A percentile compares a stretch with the other conserved stretches of the same genome.
phyloP scores from a whole-genome alignment of 2,797 vertebrate species.

The Nasua narica region DNA sequence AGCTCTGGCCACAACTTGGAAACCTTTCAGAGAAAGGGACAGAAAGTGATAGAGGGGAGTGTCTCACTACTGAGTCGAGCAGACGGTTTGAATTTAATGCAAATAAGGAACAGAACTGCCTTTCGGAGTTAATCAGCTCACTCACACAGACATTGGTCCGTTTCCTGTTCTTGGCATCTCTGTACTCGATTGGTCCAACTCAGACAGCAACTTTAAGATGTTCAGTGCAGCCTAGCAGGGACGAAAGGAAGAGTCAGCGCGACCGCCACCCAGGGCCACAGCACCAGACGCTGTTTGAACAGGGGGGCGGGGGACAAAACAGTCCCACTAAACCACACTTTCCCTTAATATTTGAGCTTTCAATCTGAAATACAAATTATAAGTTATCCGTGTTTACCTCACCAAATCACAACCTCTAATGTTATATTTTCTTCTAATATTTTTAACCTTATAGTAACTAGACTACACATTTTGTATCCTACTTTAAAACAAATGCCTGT shows the following conservation, averaged over 20 bases:
- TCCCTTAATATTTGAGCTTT: not conserved
- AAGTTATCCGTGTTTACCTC: not conserved
- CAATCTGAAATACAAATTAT: not conserved
- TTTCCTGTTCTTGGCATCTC: slow-evolving; percentile 94
- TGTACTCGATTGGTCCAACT: slow-evolving; percentile 94
- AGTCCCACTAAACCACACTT: not conserved
- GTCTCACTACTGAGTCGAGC: not conserved
- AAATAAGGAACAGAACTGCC: not conserved
- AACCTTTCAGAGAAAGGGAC: not conserved
- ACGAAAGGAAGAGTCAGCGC: not conserved
- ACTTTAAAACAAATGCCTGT: not conserved
- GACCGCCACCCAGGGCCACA: not conserved
- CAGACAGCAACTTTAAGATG: slow-evolving; percentile 97
- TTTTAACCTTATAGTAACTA: not conserved
- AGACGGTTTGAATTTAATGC: not conserved
- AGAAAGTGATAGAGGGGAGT: not conserved
- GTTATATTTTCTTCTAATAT: not conserved
- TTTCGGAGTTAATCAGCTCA: slow-evolving; percentile 35
- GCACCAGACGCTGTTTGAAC: rapidly evolving
- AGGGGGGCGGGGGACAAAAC: rapidly evolving
- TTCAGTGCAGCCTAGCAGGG: slow-evolving; percentile 93
- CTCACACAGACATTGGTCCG: slow-evolving; percentile 96
- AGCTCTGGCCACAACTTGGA: not conserved
- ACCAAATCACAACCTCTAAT: not conserved
- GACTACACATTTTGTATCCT: not conserved